A percentile compares a stretch with the other conserved stretches of the same genome.
phyloP scores from a whole-genome alignment of 2,113 vertebrate genomes.

The Chaetura pelagica region DNA sequence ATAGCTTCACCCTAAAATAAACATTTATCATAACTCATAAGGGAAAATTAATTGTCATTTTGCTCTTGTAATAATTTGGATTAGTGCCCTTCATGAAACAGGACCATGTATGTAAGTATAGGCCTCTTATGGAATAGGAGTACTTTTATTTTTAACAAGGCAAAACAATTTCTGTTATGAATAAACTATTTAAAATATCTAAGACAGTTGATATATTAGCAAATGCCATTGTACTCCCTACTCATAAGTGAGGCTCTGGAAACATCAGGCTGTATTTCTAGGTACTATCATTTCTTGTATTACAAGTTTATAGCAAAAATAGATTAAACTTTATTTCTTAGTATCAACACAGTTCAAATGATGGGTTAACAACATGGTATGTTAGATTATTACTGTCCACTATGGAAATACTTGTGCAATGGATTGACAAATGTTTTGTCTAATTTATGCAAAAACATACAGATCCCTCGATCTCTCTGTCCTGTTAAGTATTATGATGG shows the following conservation, averaged over 20 bases:
- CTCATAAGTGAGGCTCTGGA: neutral
- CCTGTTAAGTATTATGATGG: neutral
- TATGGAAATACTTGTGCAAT: neutral
- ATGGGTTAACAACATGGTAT: neutral
- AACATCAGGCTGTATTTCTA: neutral
- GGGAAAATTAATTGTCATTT: conserved; percentile 44
- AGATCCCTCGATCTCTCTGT: neutral
- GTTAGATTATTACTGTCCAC: neutral
- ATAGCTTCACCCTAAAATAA: conserved; percentile 26
- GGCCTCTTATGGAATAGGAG: neutral
- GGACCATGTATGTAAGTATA: neutral
- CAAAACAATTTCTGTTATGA: neutral
- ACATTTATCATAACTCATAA: conserved; percentile 23
- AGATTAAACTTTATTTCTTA: neutral
- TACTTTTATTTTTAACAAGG: neutral
- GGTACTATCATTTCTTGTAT: neutral
- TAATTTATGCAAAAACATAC: neutral
- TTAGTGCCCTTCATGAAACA: neutral
- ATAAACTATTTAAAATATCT: neutral
- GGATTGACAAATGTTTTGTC: neutral
- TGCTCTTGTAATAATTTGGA: neutral
- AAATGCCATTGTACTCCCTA: neutral
- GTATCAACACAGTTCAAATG: neutral
- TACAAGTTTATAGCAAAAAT: neutral
- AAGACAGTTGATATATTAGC: neutral